phyloP scores from a whole-genome alignment of 2,113 vertebrate genomes.

The Tichodroma muraria region DNA sequence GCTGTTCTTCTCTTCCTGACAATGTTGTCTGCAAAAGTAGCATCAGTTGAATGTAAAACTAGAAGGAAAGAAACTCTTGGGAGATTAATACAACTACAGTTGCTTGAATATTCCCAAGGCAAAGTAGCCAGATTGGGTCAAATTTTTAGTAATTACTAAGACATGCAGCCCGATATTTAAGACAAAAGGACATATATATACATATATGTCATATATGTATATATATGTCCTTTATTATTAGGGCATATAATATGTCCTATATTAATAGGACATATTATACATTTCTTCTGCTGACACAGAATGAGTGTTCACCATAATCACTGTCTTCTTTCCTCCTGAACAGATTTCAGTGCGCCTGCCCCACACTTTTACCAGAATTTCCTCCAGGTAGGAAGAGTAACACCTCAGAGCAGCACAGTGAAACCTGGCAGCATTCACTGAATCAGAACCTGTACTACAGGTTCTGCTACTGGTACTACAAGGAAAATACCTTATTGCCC shows the following conservation, averaged over 20 bases:
- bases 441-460: neutral
- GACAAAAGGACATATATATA: neutral
- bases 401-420: neutral
- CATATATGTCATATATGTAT: too few species aligned
- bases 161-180: neutral
- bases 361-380: neutral
- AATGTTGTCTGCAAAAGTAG: neutral
- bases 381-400: neutral
- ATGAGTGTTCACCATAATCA: neutral
- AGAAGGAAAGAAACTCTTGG: neutral
- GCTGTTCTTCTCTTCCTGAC: neutral
- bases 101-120: neutral
- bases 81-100: neutral
- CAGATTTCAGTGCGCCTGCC: neutral
- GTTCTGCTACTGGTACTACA: neutral
- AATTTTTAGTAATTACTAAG: neutral
- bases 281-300: neutral
- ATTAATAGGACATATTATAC: too few species aligned
- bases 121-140: neutral
- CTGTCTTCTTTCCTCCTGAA: neutral
- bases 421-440: neutral
- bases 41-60: neutral
- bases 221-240: too few species aligned
- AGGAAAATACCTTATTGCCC: neutral
- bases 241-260: too few species aligned